These are phyloP conservation scores for Etheostoma spectabile DNA, from an alignment of 2,113 vertebrate genomes.

Conservation along the genomic window DNA sequence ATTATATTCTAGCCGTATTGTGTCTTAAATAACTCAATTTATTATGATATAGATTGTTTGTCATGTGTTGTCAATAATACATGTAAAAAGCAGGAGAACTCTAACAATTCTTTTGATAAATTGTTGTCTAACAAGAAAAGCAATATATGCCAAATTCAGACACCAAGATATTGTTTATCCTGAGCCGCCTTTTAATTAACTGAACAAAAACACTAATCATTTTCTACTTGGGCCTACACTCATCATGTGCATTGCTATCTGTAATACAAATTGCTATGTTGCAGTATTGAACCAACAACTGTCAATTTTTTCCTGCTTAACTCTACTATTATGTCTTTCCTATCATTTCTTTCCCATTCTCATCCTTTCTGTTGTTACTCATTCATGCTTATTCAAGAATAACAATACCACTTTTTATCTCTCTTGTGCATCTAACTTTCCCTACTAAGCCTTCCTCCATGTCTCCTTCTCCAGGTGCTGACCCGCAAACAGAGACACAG, in stretches of 20 bases:
- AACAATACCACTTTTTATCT: constrained; percentile 10
- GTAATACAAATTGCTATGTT: constrained; percentile 19
- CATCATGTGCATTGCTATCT: constrained; percentile 2
- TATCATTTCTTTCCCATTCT: constrained; percentile 22
- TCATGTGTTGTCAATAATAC: background rate
- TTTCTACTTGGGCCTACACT: constrained; percentile 14
- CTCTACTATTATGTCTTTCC: constrained; percentile 14
- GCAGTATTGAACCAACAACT: background rate
- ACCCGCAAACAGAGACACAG: constrained; percentile 78
- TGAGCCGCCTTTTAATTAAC: constrained; percentile 5
- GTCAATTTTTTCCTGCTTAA: background rate
- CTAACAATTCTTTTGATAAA: background rate
- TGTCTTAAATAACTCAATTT: background rate
- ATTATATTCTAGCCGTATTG: background rate
- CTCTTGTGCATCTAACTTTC: constrained; percentile 6
- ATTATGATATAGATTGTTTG: constrained; percentile 17
- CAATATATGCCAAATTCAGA: constrained; percentile 6
- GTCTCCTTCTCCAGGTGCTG: constrained; percentile 76
- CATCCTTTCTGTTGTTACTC: constrained; percentile 39
- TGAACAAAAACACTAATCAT: constrained; percentile 17
- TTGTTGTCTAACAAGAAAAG: constrained; percentile 1
- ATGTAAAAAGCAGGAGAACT: constrained; percentile 13
- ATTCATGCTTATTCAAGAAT: constrained; percentile 19
- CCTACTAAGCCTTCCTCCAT: background rate
- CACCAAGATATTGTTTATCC: constrained; percentile 7